Evolutionary conservation across 2,797 vertebrate species (phyloP), one percentile per base, ranked within the genome.

Genomic region (Apogon talboti): DNA sequence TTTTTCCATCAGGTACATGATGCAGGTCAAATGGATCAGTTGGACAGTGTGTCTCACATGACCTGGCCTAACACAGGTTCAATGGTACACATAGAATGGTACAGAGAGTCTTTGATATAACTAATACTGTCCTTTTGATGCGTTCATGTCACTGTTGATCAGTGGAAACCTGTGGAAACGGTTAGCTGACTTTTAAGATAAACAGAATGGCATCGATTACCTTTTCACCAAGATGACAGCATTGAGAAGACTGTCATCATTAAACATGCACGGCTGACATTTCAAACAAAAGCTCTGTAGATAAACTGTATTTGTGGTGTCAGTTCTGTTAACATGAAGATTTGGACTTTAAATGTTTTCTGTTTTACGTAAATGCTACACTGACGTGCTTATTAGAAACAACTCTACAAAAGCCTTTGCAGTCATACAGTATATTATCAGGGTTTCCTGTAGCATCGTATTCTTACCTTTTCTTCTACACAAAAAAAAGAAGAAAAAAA

Each of bases 291-390:
- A 42, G 28, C 5, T 46, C 28, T 46, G 57, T 62, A 54, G 11
- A 6, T 43, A 7, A 48, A 28, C 21, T 14, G 44, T 2, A 2
- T 51, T 51, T 60, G 53, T 47, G 53, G 40, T 69, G 21, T 3
- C 49, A 35, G 15, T 51, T 64, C 18, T 47, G 55, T 47, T 61
- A 42, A 59, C 53, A 42, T 44, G 13, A 47, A 51, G 49, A 38
- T 24, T 69, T 15, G 38, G 9, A 58, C 42, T 41, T 19, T 33
- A 55, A 44, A 71, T 79, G 47, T 58, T 53, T 58, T 44, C 13
- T 13, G 11, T 21, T 18, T 2, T 18, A 5, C 48, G 33, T 8
- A 19, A 14, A 15, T 6, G 1, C 2, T 7, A 16, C 49, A 53
- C 54, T 28, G 24, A 28, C 24, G 6, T 3, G 24, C 24, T 28